These are phyloP conservation scores for Drosophila funebris DNA, from an alignment of 1,140 invertebrate genomes.

Conservation along the genomic window DNA sequence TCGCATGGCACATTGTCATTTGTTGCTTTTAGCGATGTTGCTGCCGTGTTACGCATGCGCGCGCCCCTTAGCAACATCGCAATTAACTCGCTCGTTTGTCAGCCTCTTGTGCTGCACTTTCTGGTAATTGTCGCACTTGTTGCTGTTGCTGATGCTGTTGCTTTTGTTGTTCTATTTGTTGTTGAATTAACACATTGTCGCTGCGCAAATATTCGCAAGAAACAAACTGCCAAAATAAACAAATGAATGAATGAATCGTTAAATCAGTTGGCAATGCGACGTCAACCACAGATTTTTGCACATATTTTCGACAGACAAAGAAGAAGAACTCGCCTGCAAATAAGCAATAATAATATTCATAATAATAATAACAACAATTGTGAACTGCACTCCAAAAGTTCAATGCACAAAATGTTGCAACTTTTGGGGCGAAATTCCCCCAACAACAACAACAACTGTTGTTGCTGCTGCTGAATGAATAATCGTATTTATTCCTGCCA, in stretches of 20 bases:
- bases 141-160: too few relatives aligned
- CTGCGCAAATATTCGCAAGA: conserved; percentile 47
- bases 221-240: conserved; percentile 36
- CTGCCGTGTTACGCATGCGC: conserved; percentile 73
- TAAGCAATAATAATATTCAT: conserved; percentile 17
- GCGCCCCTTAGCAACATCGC: conserved; percentile 49
- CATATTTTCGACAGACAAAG: neutral
- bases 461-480: conserved; percentile 28
- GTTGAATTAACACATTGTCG: conserved; percentile 73
- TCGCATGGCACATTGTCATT: conserved; percentile 34
- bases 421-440: conserved; percentile 15
- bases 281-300: conserved; percentile 7
- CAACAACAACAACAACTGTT: neutral
- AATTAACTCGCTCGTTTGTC: conserved; percentile 54
- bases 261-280: neutral
- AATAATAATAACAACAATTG: conserved; percentile 35
- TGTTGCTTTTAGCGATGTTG: conserved; percentile 41
- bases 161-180: conserved; percentile 74
- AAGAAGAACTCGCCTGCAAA: neutral
- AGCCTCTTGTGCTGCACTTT: conserved; percentile 31
- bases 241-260: conserved; percentile 22
- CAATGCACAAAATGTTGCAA: conserved; percentile 46
- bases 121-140: conserved; percentile 55
- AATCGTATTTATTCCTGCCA: conserved; percentile 44
- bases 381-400: conserved; percentile 31